These are phyloP conservation scores for Carettochelys insculpta DNA, from an alignment of 2,113 vertebrate species.

Conservation along the genomic window DNA sequence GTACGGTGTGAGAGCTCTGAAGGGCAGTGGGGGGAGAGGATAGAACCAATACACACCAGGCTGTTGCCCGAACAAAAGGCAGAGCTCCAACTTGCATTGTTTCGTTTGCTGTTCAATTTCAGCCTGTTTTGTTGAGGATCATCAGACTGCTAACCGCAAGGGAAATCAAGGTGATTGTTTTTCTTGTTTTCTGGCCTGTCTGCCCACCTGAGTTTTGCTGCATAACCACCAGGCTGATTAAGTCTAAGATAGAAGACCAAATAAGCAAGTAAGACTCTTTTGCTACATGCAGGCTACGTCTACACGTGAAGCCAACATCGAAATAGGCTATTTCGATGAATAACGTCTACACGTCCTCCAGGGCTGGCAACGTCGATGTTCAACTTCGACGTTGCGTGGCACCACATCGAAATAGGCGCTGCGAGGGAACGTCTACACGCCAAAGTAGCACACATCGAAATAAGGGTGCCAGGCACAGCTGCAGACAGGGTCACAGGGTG, in stretches of 20 bases:
- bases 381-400: too few relatives aligned
- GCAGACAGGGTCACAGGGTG: too few relatives aligned
- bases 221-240: conserved; percentile 71
- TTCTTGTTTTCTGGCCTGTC: conserved; percentile 21
- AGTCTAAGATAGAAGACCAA: conserved; percentile 70
- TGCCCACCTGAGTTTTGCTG: background rate
- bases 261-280: conserved; percentile 61
- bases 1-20: conserved; percentile 54
- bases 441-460: too few relatives aligned
- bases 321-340: too few relatives aligned
- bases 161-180: conserved; percentile 60
- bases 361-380: too few relatives aligned
- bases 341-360: too few relatives aligned
- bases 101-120: conserved; percentile 46
- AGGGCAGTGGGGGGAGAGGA: conserved; percentile 4
- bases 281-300: conserved; percentile 59
- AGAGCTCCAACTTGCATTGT: conserved; percentile 55
- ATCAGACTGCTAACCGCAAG: conserved; percentile 53
- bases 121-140: conserved; percentile 31
- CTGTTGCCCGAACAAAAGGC: conserved; percentile 51
- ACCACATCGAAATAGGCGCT: too few relatives aligned
- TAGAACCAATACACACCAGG: conserved; percentile 19
- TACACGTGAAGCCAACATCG: too few relatives aligned
- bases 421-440: too few relatives aligned
- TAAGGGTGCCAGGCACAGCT: too few relatives aligned